Conservation (phyloP, 2,797 vertebrate species). For the Arnoldichthys spilopterus region DNA sequence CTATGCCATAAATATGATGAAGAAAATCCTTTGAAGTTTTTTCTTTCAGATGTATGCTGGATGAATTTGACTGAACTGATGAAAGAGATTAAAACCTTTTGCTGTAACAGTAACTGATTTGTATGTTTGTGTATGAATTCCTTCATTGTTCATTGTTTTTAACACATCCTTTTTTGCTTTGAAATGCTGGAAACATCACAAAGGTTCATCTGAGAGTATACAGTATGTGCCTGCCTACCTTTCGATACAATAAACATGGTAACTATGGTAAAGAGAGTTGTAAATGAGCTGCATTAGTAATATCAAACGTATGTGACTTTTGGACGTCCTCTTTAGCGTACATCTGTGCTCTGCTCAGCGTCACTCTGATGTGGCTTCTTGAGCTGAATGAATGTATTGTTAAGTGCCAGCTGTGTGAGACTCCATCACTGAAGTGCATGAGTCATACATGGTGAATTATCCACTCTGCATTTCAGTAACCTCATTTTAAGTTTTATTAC, state of each 20-base stretch:
- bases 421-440: not conserved
- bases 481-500: constrained; percentile 18
- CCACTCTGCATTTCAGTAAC: constrained; percentile 1
- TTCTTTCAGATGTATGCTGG: not conserved
- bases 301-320: constrained; percentile 19
- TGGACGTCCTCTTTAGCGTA: constrained; percentile 30
- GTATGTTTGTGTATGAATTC: not conserved
- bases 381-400: constrained; percentile 6
- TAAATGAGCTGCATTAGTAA: constrained; percentile 12
- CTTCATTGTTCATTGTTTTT: not conserved
- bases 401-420: constrained; percentile 32
- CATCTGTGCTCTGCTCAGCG: constrained; percentile 15
- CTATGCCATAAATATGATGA: too few relatives aligned
- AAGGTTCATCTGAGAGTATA: not conserved
- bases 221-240: not conserved
- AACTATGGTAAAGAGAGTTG: constrained; percentile 10
- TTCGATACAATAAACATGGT: not conserved
- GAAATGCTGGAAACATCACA: not conserved
- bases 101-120: not conserved
- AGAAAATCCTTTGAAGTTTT: not conserved
- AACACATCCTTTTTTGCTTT: not conserved
- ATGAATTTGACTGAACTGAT: not conserved
- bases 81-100: not conserved
- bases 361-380: constrained; percentile 33
- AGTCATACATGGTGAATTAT: constrained; percentile 20